Base-by-base conservation (phyloP, 2,888 invertebrate species). In the Nasonovia ribisnigri region DNA sequence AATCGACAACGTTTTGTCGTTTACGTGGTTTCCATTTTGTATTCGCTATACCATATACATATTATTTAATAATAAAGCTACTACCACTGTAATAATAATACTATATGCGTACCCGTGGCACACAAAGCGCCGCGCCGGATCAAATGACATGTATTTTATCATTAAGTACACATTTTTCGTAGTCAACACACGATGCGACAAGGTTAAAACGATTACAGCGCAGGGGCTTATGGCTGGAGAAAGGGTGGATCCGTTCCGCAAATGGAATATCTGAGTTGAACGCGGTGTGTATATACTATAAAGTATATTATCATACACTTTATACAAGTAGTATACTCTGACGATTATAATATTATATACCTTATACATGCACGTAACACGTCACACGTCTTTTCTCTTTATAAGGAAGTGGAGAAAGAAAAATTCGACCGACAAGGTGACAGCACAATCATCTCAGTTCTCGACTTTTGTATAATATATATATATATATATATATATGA, bases 1-100 rank as follows among this genome's bases (percentile, higher is more conserved):
- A 89, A 89, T 90, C 77, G 48, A 77, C 26, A 20, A 26, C 26
- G 13, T 77, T 90, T 16, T n/a, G n/a, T 26, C 46, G 6, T 77
- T 77, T 36, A 90, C 90, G 89, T 89, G 89, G 89, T 67, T 60
- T 89, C 57, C 89, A 89, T 60, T 89, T 60, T 29, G 60, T 43
- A 89, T 89, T 89, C 24, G 43, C 42, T 13, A 29, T 84, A 84
- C 26, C 43, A 84, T 84, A 84, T 26, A 20, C 36, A 36, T 77
- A 77, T 77, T 36, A 77, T 77, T 77, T 36, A 77, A 77, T 77
- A 77, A 77, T 77, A 77, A 77, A 77, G 77, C 77, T 1, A 36
- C 36, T 77, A 77, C 77, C 77, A 42, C 77, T 77, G 26, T 67
- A 67, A 77, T n/a, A 29, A 86, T 46, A 86, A 48, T 86, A 86